Percentiles rank a stretch among this genome's conserved stretches.
Evolutionary conservation across 2,113 vertebrate genomes (phyloP).

Genomic region (Aptenodytes forsteri): DNA sequence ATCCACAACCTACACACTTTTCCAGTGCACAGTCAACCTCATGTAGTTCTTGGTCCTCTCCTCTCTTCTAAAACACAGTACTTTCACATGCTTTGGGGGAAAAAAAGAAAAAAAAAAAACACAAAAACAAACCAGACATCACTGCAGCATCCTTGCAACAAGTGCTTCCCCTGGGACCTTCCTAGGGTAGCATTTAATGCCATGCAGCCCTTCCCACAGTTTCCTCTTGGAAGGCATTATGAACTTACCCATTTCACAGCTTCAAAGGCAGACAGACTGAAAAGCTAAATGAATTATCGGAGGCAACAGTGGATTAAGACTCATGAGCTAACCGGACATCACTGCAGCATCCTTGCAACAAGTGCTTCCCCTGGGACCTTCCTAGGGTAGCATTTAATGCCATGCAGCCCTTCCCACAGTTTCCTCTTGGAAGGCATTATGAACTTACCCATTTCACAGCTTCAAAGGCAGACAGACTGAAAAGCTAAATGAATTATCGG

Average conservation of each 20-base stretch:
- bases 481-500: neutral
- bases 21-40: neutral
- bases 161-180: neutral
- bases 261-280: no score
- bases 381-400: neutral
- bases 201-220: neutral
- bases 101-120: no score
- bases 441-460: neutral
- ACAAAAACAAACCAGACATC: neutral
- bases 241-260: no score
- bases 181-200: neutral
- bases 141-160: neutral
- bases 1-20: neutral
- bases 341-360: neutral
- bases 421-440: neutral
- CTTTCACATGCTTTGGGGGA: neutral
- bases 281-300: no score
- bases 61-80: neutral
- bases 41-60: neutral
- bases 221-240: no score
- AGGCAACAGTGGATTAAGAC: no score
- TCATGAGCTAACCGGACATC: no score
- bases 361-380: neutral
- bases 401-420: neutral
- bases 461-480: neutral